Evolutionary conservation across 2,113 vertebrate species (phyloP).

Genomic region (Pyxicephalus adspersus): DNA sequence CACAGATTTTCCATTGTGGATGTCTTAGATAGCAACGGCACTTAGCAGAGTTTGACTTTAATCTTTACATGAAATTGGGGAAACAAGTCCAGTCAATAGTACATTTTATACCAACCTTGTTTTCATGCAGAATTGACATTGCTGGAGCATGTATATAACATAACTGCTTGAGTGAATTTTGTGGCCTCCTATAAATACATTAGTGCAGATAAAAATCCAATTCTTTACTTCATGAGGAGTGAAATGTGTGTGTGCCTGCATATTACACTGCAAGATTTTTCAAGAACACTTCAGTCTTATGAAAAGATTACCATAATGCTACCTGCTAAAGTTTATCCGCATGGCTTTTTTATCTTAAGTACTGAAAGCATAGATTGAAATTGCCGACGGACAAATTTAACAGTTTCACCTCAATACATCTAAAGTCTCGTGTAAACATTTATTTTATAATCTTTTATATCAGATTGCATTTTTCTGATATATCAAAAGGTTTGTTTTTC

Average conservation of each 20-base stretch:
- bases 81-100: neutral
- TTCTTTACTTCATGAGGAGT: constrained; percentile 28
- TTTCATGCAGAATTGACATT: constrained; percentile 5
- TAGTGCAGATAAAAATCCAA: neutral
- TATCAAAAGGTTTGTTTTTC: neutral
- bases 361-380: constrained; percentile 26
- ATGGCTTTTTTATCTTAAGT: constrained; percentile 43
- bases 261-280: constrained; percentile 45
- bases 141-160: constrained; percentile 9
- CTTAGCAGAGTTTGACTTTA: neutral
- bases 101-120: constrained; percentile 7
- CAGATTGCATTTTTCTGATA: constrained; percentile 2
- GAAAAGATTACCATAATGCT: constrained; percentile 54
- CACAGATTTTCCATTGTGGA: no score
- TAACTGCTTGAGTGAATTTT: constrained; percentile 26
- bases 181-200: constrained; percentile 42
- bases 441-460: no score
- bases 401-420: constrained; percentile 29
- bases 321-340: constrained; percentile 39
- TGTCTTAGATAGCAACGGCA: no score
- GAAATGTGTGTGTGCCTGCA: constrained; percentile 25
- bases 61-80: neutral
- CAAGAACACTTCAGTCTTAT: constrained; percentile 55
- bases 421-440: neutral
- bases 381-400: constrained; percentile 35